Conservation (phyloP, 2,113 vertebrate species). For the Octodon degus region DNA sequence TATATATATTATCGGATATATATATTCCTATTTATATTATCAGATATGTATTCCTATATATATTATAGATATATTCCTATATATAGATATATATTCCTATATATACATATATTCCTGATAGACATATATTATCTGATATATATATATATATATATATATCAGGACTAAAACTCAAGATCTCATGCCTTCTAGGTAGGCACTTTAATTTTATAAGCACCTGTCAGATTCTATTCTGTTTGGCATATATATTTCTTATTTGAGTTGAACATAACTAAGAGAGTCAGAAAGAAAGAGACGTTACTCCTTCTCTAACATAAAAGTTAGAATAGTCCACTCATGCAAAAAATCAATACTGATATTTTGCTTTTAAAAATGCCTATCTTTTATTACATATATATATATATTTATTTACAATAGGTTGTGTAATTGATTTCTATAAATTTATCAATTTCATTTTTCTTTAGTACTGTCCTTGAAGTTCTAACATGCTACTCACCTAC, state of each 20-base stretch:
- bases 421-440: background rate
- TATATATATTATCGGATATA: background rate
- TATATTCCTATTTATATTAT: background rate
- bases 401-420: background rate
- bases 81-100: background rate
- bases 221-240: background rate
- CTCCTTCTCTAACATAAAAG: background rate
- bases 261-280: background rate
- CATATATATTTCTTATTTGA: background rate
- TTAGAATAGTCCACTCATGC: background rate
- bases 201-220: background rate
- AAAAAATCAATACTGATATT: background rate
- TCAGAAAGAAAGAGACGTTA: background rate
- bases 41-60: too few species aligned
- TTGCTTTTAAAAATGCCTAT: background rate
- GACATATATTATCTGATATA: too few species aligned
- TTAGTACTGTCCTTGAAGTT: background rate
- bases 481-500: background rate
- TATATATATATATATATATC: too few species aligned
- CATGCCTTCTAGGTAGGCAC: too few species aligned
- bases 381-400: background rate
- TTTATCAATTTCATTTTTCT: background rate
- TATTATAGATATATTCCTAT: too few species aligned
- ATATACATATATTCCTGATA: too few species aligned
- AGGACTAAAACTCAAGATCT: too few species aligned